These are phyloP conservation scores for Lepidurus couesii DNA, from an alignment of 1,140 invertebrate species.

Conservation along the genomic window DNA sequence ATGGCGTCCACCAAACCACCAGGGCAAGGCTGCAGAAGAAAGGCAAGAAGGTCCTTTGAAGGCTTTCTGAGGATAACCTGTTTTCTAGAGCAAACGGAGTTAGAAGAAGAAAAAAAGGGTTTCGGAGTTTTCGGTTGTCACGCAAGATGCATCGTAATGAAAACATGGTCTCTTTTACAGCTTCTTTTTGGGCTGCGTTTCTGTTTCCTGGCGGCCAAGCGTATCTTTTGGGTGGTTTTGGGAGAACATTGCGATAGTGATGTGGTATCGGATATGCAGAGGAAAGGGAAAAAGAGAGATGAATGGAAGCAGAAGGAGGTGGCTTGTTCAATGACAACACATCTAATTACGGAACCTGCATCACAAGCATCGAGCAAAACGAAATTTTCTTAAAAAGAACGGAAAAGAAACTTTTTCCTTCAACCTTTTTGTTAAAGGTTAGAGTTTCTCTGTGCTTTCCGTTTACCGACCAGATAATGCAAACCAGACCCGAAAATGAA, in stretches of 20 bases:
- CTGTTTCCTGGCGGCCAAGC: neutral
- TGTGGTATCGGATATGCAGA: neutral
- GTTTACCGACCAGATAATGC: neutral
- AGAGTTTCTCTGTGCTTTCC: neutral
- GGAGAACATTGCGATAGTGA: neutral
- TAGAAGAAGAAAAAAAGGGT: no score
- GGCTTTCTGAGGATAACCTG: neutral
- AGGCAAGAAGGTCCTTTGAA: slow-evolving; percentile 14
- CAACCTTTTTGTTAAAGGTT: neutral
- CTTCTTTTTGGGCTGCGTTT: neutral
- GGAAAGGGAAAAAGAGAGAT: neutral
- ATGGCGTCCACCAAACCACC: neutral
- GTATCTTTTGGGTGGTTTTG: neutral
- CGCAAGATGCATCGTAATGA: neutral
- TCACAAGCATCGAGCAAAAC: neutral
- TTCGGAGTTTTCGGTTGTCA: neutral
- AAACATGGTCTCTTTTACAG: neutral
- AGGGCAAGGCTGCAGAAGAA: neutral
- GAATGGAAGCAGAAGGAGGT: neutral
- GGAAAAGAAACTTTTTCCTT: no score
- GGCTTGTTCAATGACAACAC: neutral
- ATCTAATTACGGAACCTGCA: slow-evolving; percentile 10
- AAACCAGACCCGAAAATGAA: neutral
- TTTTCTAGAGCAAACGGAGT: neutral
- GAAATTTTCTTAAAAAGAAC: no score